Percentiles rank a stretch among this genome's conserved stretches.
Evolutionary conservation across 2,888 invertebrate species (phyloP).

Genomic region (Brachypterus glaber): DNA sequence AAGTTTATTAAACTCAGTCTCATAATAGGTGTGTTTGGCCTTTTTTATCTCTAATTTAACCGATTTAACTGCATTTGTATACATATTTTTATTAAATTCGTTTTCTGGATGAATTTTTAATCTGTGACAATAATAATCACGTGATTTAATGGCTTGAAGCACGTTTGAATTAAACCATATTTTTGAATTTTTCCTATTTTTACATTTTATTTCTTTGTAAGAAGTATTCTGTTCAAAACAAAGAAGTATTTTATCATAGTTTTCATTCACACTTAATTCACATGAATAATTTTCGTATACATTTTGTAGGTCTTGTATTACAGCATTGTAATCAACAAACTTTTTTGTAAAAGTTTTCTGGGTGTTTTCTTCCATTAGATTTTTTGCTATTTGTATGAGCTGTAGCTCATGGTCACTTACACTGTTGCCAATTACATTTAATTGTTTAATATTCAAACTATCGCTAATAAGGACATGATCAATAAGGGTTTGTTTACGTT

Average conservation of each 20-base stretch:
- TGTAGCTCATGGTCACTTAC: neutral
- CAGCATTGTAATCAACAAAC: neutral
- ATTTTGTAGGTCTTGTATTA: neutral
- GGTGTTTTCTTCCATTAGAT: neutral
- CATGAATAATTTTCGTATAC: neutral
- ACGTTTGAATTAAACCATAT: neutral
- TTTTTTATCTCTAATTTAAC: too few species aligned
- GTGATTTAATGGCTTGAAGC: neutral
- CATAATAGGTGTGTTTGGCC: neutral
- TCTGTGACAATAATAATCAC: neutral
- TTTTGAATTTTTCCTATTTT: neutral
- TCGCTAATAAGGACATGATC: neutral
- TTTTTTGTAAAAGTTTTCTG: neutral
- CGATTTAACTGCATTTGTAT: too few species aligned
- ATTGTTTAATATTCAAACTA: neutral
- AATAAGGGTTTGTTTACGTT: neutral
- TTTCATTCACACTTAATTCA: constrained; percentile 1
- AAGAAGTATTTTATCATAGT: neutral
- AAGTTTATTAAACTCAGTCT: neutral
- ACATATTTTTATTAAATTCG: too few species aligned
- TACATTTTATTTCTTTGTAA: neutral
- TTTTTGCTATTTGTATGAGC: neutral
- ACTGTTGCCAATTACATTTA: constrained; percentile 1
- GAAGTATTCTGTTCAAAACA: neutral
- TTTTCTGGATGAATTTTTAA: neutral